Conservation (phyloP, 2,797 vertebrate genomes). For the Hozukius guyotensis region DNA sequence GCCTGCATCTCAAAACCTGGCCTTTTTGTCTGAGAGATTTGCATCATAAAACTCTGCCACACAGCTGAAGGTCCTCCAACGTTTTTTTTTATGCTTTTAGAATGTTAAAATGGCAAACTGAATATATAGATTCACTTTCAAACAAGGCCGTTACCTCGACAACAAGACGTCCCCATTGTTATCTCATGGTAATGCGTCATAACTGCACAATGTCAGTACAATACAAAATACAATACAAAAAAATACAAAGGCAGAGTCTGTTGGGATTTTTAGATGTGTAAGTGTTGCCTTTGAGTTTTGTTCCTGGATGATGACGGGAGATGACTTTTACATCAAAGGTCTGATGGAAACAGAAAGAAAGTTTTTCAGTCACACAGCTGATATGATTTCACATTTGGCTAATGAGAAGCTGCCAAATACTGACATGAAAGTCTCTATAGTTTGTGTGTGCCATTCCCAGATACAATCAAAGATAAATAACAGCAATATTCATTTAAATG, state of each 20-base stretch:
- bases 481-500: not conserved
- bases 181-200: slow-evolving; percentile 32
- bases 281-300: not conserved
- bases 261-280: not conserved
- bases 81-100: slow-evolving; percentile 57
- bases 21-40: slow-evolving; percentile 74
- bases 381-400: not conserved
- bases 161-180: slow-evolving; percentile 29
- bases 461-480: not conserved
- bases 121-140: slow-evolving; percentile 58
- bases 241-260: slow-evolving; percentile 10
- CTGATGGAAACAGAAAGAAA: not conserved
- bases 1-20: slow-evolving; percentile 65
- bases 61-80: slow-evolving; percentile 56
- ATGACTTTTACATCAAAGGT: not conserved
- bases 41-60: slow-evolving; percentile 76
- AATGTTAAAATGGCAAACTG: slow-evolving; percentile 40
- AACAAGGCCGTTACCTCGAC: slow-evolving; percentile 55
- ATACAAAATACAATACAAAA: slow-evolving; percentile 3
- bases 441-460: not conserved
- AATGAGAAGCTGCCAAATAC: not conserved
- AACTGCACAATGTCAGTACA: slow-evolving; percentile 20
- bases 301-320: not conserved
- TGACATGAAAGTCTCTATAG: not conserved
- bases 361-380: not conserved